Evolutionary conservation across 2,888 invertebrate species (phyloP).

Genomic region (Meganola albula): DNA sequence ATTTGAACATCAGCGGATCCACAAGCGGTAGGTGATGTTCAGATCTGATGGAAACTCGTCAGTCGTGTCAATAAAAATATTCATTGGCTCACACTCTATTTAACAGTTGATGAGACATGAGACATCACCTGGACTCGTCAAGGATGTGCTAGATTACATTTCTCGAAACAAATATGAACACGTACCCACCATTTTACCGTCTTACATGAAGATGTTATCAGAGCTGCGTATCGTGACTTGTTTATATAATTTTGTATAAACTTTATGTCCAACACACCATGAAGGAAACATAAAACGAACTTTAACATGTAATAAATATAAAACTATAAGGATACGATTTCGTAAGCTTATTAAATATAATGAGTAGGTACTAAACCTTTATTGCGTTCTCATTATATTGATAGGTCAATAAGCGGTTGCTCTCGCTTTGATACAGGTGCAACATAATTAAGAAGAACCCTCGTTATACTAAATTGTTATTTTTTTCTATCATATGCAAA

Average conservation of each 20-base stretch:
- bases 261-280: no score
- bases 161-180: constrained; percentile 24
- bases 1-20: no score
- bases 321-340: no score
- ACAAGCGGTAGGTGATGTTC: constrained; percentile 33
- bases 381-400: no score
- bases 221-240: constrained; percentile 15
- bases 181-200: constrained; percentile 21
- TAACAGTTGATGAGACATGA: constrained; percentile 68
- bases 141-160: constrained; percentile 40
- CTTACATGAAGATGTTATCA: constrained; percentile 29
- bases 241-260: constrained; percentile 23
- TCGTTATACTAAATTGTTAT: no score
- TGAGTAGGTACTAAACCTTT: no score
- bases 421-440: no score
- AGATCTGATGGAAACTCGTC: constrained; percentile 50
- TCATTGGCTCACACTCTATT: constrained; percentile 74
- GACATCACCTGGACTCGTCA: constrained; percentile 44
- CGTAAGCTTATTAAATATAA: no score
- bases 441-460: no score
- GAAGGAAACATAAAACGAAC: constrained; percentile 12
- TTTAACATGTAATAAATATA: background rate
- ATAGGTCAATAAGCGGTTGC: no score
- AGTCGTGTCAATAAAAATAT: constrained; percentile 74
- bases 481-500: no score